phyloP scores from a whole-genome alignment of 92 coral and sea anemone species.

The Phenganax stokvisi region DNA sequence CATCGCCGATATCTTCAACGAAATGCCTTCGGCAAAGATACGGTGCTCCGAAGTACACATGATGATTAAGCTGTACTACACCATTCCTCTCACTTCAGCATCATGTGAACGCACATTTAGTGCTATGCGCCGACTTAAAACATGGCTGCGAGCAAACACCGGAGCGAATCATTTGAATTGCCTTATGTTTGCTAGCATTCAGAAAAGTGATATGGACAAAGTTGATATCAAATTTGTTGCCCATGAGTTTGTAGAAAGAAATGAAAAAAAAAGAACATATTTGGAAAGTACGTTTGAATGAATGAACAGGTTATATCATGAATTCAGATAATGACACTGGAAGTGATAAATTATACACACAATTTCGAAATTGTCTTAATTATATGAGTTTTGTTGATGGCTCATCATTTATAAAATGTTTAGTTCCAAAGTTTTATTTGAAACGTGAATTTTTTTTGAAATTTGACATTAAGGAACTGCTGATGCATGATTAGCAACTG shows the following conservation, averaged over 20 bases:
- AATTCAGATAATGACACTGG: too few relatives aligned
- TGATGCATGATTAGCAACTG: too few relatives aligned
- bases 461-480: too few relatives aligned
- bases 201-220: constrained; percentile 13
- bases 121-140: constrained; percentile 37
- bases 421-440: too few relatives aligned
- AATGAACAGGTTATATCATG: too few relatives aligned
- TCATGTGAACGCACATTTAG: constrained; percentile 14
- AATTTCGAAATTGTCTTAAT: too few relatives aligned
- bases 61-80: constrained; percentile 7
- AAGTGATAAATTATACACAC: too few relatives aligned
- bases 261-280: not conserved
- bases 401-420: too few relatives aligned
- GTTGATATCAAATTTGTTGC: constrained; percentile 8
- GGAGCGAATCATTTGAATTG: constrained; percentile 11
- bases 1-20: constrained; percentile 17
- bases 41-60: constrained; percentile 19
- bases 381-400: too few relatives aligned
- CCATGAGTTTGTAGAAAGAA: not conserved
- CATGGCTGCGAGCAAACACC: constrained; percentile 24
- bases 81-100: constrained; percentile 2
- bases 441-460: too few relatives aligned
- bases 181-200: constrained; percentile 29
- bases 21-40: constrained; percentile 26
- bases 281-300: too few relatives aligned